Conservation (phyloP, 2,797 vertebrate species). For the Acanthiza pusilla region DNA sequence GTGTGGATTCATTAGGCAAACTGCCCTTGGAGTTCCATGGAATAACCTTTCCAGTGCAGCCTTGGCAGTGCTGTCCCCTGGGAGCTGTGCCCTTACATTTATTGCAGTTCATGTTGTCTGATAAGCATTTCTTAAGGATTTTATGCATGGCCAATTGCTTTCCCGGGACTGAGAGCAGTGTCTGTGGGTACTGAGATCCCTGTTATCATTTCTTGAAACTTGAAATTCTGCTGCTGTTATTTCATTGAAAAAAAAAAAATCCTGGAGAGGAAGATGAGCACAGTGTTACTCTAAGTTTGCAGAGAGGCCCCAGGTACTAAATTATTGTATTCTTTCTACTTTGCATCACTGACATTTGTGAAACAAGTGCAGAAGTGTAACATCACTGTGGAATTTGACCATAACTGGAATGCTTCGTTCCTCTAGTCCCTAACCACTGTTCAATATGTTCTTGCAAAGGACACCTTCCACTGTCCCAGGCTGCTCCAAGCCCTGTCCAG, state of each 20-base stretch:
- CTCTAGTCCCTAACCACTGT: background rate
- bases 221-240: background rate
- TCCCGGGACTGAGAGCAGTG: background rate
- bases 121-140: background rate
- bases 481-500: fast-evolving
- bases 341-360: background rate
- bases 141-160: background rate
- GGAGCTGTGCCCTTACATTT: background rate
- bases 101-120: background rate
- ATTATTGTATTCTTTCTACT: background rate
- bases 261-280: background rate
- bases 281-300: background rate
- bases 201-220: background rate
- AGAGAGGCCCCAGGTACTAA: background rate
- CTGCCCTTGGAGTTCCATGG: background rate
- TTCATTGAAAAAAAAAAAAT: background rate
- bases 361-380: background rate
- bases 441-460: background rate
- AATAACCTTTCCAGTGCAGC: background rate
- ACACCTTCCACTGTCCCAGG: background rate
- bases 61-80: background rate
- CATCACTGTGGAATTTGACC: background rate
- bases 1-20: background rate
- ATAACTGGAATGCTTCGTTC: fast-evolving
- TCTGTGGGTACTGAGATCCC: background rate